Conservation (phyloP, 2,888 invertebrate species). For the Caradrina kadenii region DNA sequence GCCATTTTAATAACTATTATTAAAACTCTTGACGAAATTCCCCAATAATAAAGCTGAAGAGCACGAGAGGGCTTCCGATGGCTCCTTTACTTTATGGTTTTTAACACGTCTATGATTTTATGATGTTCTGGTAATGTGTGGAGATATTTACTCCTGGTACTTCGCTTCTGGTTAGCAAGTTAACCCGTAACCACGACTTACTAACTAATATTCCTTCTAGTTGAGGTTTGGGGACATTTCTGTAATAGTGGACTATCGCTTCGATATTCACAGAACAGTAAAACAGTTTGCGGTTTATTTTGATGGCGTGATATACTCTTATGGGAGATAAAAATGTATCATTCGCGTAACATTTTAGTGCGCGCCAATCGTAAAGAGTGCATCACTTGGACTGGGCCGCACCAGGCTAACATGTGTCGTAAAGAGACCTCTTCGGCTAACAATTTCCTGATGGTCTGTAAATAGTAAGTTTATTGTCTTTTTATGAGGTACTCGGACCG, state of each 20-base stretch:
- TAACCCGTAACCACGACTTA: background rate
- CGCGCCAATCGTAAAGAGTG: constrained; percentile 89
- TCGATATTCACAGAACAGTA: constrained; percentile 65
- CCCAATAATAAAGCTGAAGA: constrained; percentile 79
- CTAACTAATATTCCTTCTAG: background rate
- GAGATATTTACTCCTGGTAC: constrained; percentile 59
- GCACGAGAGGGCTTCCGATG: constrained; percentile 69
- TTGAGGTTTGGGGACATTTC: constrained; percentile 30
- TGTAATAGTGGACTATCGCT: constrained; percentile 36
- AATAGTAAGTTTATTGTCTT: constrained; percentile 91
- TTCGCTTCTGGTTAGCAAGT: constrained; percentile 55
- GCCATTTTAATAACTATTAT: constrained; percentile 88
- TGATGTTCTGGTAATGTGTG: constrained; percentile 62
- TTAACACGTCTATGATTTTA: constrained; percentile 72
- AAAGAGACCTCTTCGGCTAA: constrained; percentile 91
- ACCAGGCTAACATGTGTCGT: constrained; percentile 89
- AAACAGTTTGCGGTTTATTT: constrained; percentile 71
- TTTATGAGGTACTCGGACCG: constrained; percentile 91
- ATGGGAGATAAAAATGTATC: constrained; percentile 85
- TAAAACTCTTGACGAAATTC: constrained; percentile 86
- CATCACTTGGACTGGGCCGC: constrained; percentile 81
- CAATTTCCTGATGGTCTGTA: constrained; percentile 91
- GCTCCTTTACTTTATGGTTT: constrained; percentile 68
- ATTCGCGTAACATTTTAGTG: constrained; percentile 84
- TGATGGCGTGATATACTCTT: constrained; percentile 77